Base-by-base conservation (phyloP, 2,113 vertebrate species). In the Capra hircus region DNA sequence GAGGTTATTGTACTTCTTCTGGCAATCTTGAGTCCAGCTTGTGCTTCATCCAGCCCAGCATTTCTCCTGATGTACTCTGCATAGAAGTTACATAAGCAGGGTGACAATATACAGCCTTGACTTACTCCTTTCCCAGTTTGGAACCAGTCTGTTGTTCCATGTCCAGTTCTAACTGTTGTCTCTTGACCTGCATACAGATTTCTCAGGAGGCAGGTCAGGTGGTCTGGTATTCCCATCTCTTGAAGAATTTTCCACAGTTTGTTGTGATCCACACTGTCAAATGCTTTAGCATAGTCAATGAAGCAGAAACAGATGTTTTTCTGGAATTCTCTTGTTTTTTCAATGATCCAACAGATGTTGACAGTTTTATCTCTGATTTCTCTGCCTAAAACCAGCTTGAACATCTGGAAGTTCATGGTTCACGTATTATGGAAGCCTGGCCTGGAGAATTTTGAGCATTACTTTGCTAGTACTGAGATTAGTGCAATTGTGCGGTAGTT, bases 1-100 rank as follows among this genome's bases (percentile, higher is more conserved):
- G 62, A 17, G 30, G 6, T 64, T 8, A 64, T 64, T n/a, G 62
- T n/a, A n/a, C 17, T 64, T 33, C 62, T n/a, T 0, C 30, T 0
- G 3, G 62, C 62, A 64, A 9, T 64, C 62, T 64, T 64, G 62
- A n/a, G 1, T n/a, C 30, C 30, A 64, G 62, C 30, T 33, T 64
- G 62, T n/a, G 30, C 7, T n/a, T 64, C 62, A 2, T 33, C 0
- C 30, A 64, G 60, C 7, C 60, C 2, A 0, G 30, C 1, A 7
- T 62, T 33, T 33, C 0, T 62, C 28, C 33, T 1, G 1, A 62
- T 62, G 60, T 7, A 62, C 15, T 33, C 6, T 64, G 30, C 62
- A 64, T 33, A 64, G 1, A 64, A 64, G 30, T 64, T 64, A 64
- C 16, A 64, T 33, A 62, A 64, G 30, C 62, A 64, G 62, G 60